Evolutionary conservation across 2,888 invertebrate species (phyloP), one percentile per base, ranked within the genome.

Genomic region (Glyphotaelius pellucidus): DNA sequence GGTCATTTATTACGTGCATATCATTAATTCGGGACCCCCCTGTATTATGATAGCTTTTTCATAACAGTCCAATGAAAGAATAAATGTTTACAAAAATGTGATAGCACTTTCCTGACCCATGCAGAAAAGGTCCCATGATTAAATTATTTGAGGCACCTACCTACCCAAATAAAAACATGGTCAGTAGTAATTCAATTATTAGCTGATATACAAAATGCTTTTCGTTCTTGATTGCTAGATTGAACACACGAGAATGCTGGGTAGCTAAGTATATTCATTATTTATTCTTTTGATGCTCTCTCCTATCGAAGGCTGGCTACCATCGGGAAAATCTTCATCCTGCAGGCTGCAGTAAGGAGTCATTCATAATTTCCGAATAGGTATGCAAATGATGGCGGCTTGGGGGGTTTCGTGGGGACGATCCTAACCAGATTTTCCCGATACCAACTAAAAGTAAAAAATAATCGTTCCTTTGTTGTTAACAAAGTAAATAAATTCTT

Each of bases 1-100:
- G 90, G 90, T 90, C 90, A 90, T 81, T 90, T 90, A 90, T 90
- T 47, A 42, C 42, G 3, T 81, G 90, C 90, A 81, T 90, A 30
- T 52, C 47, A 90, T 89, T 89, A 89, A 89, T 79, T 30, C 80
- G n/a, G 79, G 11, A 12, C 89, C 89, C 89, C 89, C n/a, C 30
- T 19, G 14, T 79, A 83, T 83, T 83, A 31, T 47, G 30, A 87
- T 87, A 52, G 52, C 31, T 87, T 87, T 52, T 47, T 47, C 31
- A 52, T 15, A 87, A 86, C 47, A 86, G 67, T 67, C 67, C 67
- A n/a, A 67, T 67, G 67, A 67, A 67, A 67, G 25, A 67, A 67
- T 25, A 67, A 25, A 67, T 25, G 19, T 67, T 67, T 19, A 67
- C 25, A 67, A 67, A n/a, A 67, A 67, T n/a, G n/a, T 5, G 67